Conservation (phyloP, 2,113 vertebrate genomes). For the Tenrec ecaudatus region DNA sequence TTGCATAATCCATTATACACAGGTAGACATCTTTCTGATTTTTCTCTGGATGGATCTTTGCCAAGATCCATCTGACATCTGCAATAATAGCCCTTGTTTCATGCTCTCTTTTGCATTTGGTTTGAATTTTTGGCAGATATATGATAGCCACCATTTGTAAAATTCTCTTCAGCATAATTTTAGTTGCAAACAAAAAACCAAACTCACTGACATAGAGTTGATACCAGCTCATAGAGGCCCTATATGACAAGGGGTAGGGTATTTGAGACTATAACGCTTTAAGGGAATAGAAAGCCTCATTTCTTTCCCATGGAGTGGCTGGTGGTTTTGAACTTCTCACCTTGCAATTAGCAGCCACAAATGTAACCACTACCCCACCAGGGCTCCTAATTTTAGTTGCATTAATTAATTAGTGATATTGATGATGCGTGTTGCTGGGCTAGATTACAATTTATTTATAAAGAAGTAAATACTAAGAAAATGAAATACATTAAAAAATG, state of each 20-base stretch:
- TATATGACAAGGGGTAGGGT: no score
- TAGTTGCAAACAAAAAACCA: neutral
- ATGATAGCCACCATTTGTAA: neutral
- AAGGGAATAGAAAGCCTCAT: no score
- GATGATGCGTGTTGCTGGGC: neutral
- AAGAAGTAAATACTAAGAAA: slow-evolving; percentile 26
- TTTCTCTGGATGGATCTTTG: neutral
- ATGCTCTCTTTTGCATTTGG: neutral
- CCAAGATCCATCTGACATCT: neutral
- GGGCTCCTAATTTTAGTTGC: neutral
- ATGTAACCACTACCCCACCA: no score
- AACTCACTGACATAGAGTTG: no score
- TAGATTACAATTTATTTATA: slow-evolving; percentile 19
- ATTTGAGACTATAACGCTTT: no score
- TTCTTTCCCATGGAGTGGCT: no score
- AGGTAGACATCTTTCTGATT: neutral
- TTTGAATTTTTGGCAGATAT: neutral
- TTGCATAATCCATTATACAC: neutral
- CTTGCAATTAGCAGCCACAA: no score
- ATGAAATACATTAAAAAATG: neutral
- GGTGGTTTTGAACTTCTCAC: no score
- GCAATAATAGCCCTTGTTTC: neutral
- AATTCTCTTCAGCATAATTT: neutral
- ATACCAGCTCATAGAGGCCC: no score
- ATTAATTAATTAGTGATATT: neutral